Percentiles rank a stretch among this genome's conserved stretches.
Conservation (phyloP, 2,113 vertebrate genomes). For the Tretioscincus oriximinensis region DNA sequence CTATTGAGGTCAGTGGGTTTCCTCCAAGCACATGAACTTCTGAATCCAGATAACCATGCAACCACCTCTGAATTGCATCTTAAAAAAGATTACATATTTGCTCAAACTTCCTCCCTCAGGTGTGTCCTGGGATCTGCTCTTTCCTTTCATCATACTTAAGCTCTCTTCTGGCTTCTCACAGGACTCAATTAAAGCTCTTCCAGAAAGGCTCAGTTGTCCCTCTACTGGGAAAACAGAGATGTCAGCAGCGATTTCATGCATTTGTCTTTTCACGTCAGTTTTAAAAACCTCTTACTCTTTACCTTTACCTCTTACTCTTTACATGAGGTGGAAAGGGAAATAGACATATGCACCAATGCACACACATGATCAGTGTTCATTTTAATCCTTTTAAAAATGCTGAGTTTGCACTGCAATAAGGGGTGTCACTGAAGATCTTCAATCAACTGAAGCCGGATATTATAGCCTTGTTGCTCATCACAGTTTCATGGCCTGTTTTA, state of each 20-base stretch:
- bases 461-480: neutral
- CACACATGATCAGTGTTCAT: neutral
- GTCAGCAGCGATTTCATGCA: neutral
- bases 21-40: neutral
- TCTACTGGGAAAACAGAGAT: neutral
- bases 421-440: neutral
- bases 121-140: conserved; percentile 1
- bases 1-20: neutral
- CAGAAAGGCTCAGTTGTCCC: conserved; percentile 1
- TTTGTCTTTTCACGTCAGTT: neutral
- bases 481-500: neutral
- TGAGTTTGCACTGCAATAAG: neutral
- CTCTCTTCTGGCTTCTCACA: conserved; percentile 20
- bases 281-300: conserved; percentile 4
- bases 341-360: neutral
- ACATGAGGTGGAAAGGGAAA: neutral
- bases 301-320: conserved; percentile 6
- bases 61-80: neutral
- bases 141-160: conserved; percentile 35
- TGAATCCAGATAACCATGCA: neutral
- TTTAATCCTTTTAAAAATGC: neutral
- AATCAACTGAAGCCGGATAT: neutral
- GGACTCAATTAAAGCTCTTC: conserved; percentile 2
- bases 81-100: conserved; percentile 18
- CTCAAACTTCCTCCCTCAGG: conserved; percentile 22